Conservation (phyloP, 1,140 invertebrate species). For the Subanguina moxae region DNA sequence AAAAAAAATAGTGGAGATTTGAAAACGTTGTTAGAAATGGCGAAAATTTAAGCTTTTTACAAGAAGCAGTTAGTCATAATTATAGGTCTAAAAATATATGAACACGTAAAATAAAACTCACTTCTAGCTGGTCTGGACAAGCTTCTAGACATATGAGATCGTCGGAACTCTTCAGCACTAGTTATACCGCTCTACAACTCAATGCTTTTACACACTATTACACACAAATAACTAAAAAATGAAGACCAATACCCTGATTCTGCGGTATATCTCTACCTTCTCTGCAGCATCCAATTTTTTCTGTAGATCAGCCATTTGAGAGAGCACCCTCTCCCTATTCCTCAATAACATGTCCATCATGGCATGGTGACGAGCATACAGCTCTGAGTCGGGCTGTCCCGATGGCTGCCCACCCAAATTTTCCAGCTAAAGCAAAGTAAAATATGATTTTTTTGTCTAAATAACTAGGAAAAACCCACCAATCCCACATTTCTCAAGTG, state of each 20-base stretch:
- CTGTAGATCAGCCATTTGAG: slow-evolving; percentile 53
- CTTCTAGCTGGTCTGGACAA: slow-evolving; percentile 45
- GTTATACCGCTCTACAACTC: slow-evolving; percentile 43
- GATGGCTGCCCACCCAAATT: slow-evolving; percentile 5
- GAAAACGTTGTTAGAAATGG: no score
- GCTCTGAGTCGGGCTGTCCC: slow-evolving; percentile 11
- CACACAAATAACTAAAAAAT: background rate
- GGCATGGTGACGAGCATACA: slow-evolving; percentile 26
- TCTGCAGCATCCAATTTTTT: slow-evolving; percentile 55
- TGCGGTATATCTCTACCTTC: slow-evolving; percentile 54
- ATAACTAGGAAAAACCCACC: slow-evolving; percentile 33
- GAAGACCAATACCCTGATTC: slow-evolving; percentile 35
- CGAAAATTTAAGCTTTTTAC: no score
- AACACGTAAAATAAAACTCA: slow-evolving; percentile 11
- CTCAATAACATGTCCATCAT: slow-evolving; percentile 58
- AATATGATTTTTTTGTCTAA: no score
- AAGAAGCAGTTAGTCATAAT: no score
- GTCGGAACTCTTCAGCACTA: slow-evolving; percentile 38
- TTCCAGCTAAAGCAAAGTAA: slow-evolving; percentile 43
- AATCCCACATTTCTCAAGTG: slow-evolving; percentile 50
- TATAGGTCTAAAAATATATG: no score
- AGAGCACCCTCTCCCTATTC: slow-evolving; percentile 46
- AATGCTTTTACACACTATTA: background rate
- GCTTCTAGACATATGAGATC: slow-evolving; percentile 43
- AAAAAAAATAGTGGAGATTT: no score